Evolutionary conservation across 2,797 vertebrate genomes (phyloP).

Genomic region (Crypturellus tataupa): DNA sequence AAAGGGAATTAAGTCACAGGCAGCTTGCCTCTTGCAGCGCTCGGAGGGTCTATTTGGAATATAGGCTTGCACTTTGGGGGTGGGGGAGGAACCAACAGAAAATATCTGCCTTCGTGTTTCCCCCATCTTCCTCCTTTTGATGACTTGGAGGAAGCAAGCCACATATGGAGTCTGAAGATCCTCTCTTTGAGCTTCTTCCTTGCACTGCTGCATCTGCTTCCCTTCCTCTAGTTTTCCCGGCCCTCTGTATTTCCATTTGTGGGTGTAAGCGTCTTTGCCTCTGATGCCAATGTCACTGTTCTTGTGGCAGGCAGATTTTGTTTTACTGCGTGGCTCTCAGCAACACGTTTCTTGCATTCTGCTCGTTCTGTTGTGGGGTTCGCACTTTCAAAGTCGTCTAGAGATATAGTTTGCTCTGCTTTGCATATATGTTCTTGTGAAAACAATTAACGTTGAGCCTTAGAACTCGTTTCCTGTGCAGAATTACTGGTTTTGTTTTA

Average conservation of each 20-base stretch:
- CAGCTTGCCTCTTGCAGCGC: background rate
- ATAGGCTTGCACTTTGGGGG: background rate
- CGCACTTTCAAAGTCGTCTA: slow-evolving; percentile 62
- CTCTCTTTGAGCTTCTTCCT: slow-evolving; percentile 61
- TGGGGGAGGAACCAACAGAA: background rate
- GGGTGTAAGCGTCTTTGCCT: slow-evolving; percentile 59
- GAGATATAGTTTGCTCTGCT: slow-evolving; percentile 57
- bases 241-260: slow-evolving; percentile 9
- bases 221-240: slow-evolving; percentile 7
- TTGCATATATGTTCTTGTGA: slow-evolving; percentile 26
- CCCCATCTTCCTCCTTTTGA: slow-evolving; percentile 58
- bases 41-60: background rate
- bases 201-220: slow-evolving; percentile 71
- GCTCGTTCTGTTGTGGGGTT: slow-evolving; percentile 71
- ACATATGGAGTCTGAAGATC: slow-evolving; percentile 70
- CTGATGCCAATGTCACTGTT: slow-evolving; percentile 70
- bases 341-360: slow-evolving; percentile 78
- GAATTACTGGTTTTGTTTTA: background rate
- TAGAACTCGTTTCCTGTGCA: accelerated
- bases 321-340: slow-evolving; percentile 76
- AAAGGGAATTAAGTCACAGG: slow-evolving; percentile 12
- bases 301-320: slow-evolving; percentile 78
- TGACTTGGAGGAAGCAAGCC: slow-evolving; percentile 65
- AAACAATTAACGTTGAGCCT: background rate
- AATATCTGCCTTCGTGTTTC: slow-evolving; percentile 48